A percentile compares a stretch with the other conserved stretches of the same genome.
phyloP scores from a whole-genome alignment of 2,797 vertebrate species.

The Astyanax mexicanus region DNA sequence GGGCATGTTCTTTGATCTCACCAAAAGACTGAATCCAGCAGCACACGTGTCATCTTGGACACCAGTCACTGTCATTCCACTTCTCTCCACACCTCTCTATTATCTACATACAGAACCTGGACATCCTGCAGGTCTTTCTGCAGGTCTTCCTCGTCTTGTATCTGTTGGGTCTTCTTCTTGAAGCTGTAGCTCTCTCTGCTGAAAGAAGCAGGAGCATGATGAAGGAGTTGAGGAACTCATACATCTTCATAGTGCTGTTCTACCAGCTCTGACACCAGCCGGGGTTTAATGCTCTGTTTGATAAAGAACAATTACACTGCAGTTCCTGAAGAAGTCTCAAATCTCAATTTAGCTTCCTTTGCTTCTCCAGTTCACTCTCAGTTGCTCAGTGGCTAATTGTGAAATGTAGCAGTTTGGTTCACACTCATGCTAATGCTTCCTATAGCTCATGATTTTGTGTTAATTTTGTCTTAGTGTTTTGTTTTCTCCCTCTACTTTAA shows the following conservation, averaged over 20 bases:
- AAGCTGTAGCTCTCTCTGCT: neutral
- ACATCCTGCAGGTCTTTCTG: no score
- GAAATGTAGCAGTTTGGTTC: neutral
- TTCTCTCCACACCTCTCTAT: conserved; percentile 7
- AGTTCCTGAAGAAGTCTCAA: conserved; percentile 5
- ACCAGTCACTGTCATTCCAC: neutral
- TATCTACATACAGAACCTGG: neutral
- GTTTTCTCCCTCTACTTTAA: neutral
- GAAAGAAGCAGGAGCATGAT: neutral
- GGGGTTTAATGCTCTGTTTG: neutral
- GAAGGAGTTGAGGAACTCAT: neutral
- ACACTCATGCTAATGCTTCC: neutral
- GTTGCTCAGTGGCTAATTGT: neutral
- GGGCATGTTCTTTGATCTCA: neutral
- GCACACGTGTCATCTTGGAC: neutral
- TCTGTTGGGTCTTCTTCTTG: neutral
- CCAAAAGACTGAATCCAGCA: neutral
- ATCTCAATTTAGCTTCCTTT: conserved; percentile 18
- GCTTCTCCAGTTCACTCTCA: neutral
- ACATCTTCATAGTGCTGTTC: conserved; percentile 16
- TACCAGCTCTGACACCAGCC: neutral
- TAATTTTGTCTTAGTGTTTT: neutral
- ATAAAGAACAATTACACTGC: neutral
- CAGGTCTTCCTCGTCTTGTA: neutral
- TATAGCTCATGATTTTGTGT: neutral